Percentiles rank a stretch among this genome's conserved stretches.
phyloP scores from a whole-genome alignment of 1,140 invertebrate genomes.

The Apis laboriosa region DNA sequence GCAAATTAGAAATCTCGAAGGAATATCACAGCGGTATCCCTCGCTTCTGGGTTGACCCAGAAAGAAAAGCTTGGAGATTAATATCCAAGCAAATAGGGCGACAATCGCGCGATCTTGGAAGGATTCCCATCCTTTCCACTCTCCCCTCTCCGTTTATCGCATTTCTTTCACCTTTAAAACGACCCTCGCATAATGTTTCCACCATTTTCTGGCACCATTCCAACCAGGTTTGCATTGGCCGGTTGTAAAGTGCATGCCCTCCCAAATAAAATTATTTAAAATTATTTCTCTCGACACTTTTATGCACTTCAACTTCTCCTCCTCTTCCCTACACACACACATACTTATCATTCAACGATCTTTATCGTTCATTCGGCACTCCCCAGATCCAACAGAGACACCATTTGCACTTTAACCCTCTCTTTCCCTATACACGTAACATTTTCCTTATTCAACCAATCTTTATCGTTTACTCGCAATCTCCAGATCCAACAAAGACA shows the following conservation, averaged over 20 bases:
- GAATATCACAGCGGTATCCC: constrained; percentile 1
- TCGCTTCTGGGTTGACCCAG: constrained; percentile 6
- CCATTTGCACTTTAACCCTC: no score
- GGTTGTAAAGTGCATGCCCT: constrained; percentile 67
- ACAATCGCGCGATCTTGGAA: constrained; percentile 39
- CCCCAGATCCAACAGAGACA: no score
- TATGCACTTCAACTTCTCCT: not conserved
- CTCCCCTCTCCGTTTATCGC: not conserved
- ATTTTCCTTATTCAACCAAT: no score
- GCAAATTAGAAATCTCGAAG: not conserved
- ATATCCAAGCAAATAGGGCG: constrained; percentile 45
- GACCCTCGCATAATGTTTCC: constrained; percentile 68
- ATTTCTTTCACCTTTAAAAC: constrained; percentile 18
- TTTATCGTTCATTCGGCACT: not conserved
- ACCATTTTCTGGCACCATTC: constrained; percentile 68
- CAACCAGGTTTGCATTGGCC: constrained; percentile 72
- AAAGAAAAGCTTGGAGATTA: constrained; percentile 32
- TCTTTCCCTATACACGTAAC: no score
- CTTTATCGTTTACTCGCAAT: not conserved
- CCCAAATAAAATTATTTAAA: constrained; percentile 70
- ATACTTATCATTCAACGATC: constrained; percentile 17
- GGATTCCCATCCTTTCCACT: not conserved
- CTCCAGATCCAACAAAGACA: not conserved
- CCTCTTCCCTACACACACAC: not conserved
- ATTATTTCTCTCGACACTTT: constrained; percentile 17